phyloP scores from a whole-genome alignment of 2,113 vertebrate species.

The Irena cyanogastra region DNA sequence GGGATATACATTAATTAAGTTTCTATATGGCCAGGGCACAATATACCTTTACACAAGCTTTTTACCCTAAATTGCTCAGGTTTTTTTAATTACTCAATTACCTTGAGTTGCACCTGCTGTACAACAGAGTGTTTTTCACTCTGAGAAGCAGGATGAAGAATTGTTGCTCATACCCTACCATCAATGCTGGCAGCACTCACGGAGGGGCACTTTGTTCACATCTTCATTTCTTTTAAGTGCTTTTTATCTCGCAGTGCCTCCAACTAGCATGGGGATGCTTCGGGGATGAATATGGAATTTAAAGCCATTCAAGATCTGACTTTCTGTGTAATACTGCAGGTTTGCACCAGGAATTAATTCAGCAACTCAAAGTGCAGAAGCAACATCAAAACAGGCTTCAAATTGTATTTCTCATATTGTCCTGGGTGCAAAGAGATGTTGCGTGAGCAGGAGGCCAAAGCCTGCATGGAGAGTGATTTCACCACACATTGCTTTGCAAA shows the following conservation, averaged over 20 bases:
- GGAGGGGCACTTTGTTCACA: background rate
- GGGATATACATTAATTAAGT: constrained; percentile 32
- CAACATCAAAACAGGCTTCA: background rate
- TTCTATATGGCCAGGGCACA: background rate
- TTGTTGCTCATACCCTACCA: background rate
- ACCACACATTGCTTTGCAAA: background rate
- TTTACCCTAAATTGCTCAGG: background rate
- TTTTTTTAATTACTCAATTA: background rate
- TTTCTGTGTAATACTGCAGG: background rate
- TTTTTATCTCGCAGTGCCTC: background rate
- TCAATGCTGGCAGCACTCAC: background rate
- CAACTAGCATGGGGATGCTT: background rate
- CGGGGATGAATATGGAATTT: background rate
- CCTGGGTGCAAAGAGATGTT: background rate
- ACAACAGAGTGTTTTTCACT: background rate
- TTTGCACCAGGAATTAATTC: background rate
- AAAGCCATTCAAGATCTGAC: background rate
- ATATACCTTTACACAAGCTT: background rate
- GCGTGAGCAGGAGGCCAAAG: background rate
- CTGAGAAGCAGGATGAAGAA: background rate
- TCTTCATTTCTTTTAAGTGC: background rate
- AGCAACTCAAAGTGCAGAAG: background rate
- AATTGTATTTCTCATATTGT: background rate
- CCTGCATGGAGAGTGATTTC: background rate
- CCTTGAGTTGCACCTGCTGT: background rate